Evolutionary conservation across 2,113 vertebrate genomes (phyloP), one percentile per base, ranked within the genome.

Genomic region (Collichthys lucidus): DNA sequence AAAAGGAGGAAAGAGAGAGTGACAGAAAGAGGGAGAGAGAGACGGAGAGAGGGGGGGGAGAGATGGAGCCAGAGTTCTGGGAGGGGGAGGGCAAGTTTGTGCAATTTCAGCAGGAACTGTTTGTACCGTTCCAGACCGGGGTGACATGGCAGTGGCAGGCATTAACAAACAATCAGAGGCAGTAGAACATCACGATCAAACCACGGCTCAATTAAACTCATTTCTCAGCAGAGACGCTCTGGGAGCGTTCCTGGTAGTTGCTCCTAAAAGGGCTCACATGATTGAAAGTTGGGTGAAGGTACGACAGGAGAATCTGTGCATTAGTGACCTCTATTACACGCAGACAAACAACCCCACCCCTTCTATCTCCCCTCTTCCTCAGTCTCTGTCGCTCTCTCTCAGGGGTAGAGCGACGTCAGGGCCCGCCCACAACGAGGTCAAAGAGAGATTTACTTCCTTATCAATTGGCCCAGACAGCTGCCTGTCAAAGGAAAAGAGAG

Each of bases 31-130:
- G 40, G 63, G 56, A 31, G 67, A 79, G 60, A 55, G 74, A 50
- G 12, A 0, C 14, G 42, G 24, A 22, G n/a, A 70, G 57, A 74
- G 66, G 56, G 31, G 40, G 63, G 56, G 40, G 67, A 77, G 60
- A 50, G 71, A 46, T 16, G 1, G 17, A 49, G 24, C 29, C 26
- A 70, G 59, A 77, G 66, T 57, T 15, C 0, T 1, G 26, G 68
- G 53, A 47, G 55, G 67, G 42, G 69, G 55, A 52, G 83, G 81
- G 64, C 66, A 44, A 46, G 86, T 83, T 90, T 88, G 80, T 89
- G 88, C 76, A 42, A 76, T 82, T 88, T 91, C 84, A 90, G 87
- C 90, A 89, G 87, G 91, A 92, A 94, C 89, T 83, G 88, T 82
- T 82, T 89, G 91, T 93, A 86, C 93, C 46, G 42, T 91, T 88